phyloP scores from a whole-genome alignment of 2,797 vertebrate genomes.

The Mormyrops attenuatus region DNA sequence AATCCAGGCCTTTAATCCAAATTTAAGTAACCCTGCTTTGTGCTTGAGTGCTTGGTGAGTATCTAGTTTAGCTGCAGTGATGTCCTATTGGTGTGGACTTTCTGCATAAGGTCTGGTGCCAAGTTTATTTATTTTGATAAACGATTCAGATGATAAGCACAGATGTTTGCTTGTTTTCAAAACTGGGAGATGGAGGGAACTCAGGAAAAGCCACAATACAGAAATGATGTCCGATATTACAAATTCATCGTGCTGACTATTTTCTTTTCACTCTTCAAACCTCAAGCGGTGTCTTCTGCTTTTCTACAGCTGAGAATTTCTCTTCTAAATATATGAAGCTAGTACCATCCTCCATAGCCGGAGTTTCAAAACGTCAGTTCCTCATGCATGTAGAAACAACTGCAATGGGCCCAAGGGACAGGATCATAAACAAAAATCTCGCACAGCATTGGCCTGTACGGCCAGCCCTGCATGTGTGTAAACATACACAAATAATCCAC shows the following conservation, averaged over 20 bases:
- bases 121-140: neutral
- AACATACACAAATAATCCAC: neutral
- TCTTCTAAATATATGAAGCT: neutral
- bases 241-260: neutral
- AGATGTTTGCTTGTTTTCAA: neutral
- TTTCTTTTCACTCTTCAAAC: neutral
- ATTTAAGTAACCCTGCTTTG: neutral
- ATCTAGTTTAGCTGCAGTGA: neutral
- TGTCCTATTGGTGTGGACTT: neutral
- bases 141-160: neutral
- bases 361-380: neutral
- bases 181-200: neutral
- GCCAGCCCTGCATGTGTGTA: neutral
- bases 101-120: neutral
- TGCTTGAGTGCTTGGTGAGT: neutral
- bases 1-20: neutral
- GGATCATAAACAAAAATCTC: neutral
- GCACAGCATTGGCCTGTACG: neutral
- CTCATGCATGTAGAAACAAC: neutral
- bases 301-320: neutral
- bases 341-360: neutral
- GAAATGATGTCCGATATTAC: neutral
- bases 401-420: neutral
- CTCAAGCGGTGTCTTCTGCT: neutral
- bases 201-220: neutral